Evolutionary conservation across 2,888 invertebrate species (phyloP), one percentile per base, ranked within the genome.

Genomic region (Drosophila fulvimacula): DNA sequence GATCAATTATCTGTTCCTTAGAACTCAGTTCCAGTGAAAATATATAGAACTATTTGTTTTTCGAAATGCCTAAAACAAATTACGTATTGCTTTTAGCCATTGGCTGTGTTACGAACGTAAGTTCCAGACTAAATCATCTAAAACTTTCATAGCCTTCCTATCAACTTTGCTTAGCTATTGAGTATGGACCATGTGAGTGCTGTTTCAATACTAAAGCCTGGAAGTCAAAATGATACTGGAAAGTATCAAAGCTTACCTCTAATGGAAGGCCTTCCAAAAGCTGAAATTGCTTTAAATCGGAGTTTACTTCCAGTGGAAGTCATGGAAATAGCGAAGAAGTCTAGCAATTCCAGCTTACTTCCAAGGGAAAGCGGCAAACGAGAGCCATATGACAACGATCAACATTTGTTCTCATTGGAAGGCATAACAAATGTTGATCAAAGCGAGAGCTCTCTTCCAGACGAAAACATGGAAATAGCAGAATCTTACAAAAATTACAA

Each of bases 41-140:
- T n/a, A n/a, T n/a, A n/a, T n/a, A n/a, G n/a, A n/a, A n/a, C n/a
- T n/a, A n/a, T n/a, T n/a, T n/a, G n/a, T n/a, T n/a, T n/a, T 27
- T 24, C 24, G 13, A 49, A 34, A 57, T 61, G 61, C 15, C 17
- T 15, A n/a, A 13, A 27, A 7, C 36, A 27, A 51, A 51, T 51
- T 30, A 7, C n/a, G 3, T 15, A 41, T 30, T n/a, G 11, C 15
- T 55, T 24, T 41, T 60, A 24, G 21, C 32, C n/a, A 32, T 32
- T 41, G 41, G 19, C 19, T 19, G 13, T 32, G 1, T 52, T 24
- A 41, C 21, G 2, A 21, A 30, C 32, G 59, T 60, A 52, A 38
- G 41, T 39, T 30, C 27, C 4, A 44, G 10, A 11, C 10, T n/a
- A 1, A 24, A n/a, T 24, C 10, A 21, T 21, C 10, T 15, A 9